Evolutionary conservation across 2,113 vertebrate genomes (phyloP).

Genomic region (Ciconia boyciana): DNA sequence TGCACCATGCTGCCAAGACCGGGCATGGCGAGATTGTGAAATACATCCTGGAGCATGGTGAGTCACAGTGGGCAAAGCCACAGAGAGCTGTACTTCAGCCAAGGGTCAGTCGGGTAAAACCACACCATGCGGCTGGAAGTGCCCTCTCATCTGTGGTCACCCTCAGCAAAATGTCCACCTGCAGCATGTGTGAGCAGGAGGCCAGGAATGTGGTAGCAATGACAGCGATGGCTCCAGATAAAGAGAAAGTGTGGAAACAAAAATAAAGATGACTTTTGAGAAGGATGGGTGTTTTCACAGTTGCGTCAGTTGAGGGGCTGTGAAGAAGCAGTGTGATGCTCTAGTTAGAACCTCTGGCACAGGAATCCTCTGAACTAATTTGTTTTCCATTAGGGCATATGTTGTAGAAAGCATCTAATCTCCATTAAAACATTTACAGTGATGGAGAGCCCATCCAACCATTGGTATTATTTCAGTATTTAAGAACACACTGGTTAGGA

Average conservation of each 20-base stretch:
- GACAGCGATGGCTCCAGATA: neutral
- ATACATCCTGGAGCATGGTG: constrained; percentile 90
- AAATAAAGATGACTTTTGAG: neutral
- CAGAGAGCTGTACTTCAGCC: neutral
- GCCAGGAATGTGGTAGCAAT: neutral
- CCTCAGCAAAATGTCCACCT: neutral
- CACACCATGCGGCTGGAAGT: fast-evolving
- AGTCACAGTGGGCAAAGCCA: constrained; percentile 38
- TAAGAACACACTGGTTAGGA: neutral
- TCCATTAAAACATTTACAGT: neutral
- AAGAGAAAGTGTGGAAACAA: neutral
- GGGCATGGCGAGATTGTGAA: constrained; percentile 85
- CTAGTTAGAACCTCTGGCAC: neutral
- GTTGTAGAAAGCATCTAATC: neutral
- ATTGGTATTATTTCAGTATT: neutral
- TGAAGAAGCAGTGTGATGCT: neutral
- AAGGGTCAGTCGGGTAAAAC: neutral
- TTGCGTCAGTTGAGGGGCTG: neutral
- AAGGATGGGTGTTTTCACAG: neutral
- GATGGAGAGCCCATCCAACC: neutral
- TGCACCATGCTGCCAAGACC: constrained; percentile 86
- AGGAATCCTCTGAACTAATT: neutral
- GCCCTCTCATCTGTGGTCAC: neutral
- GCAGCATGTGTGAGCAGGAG: neutral
- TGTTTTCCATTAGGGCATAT: neutral